These are phyloP conservation scores for Eubucco bourcierii DNA, from an alignment of 2,113 vertebrate species.

Conservation along the genomic window DNA sequence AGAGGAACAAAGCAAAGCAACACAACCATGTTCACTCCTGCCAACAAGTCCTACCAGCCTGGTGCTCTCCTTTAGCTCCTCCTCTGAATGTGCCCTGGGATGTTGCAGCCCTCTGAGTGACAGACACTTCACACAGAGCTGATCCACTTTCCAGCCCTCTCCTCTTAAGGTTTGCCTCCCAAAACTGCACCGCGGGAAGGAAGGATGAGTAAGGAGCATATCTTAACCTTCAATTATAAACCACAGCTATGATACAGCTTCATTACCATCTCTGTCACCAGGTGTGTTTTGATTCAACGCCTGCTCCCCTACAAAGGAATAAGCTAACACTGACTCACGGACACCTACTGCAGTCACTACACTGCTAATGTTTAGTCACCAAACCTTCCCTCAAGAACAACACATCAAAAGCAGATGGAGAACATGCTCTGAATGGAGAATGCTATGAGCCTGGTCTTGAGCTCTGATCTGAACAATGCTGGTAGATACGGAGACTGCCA, in stretches of 20 bases:
- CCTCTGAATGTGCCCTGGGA: fast-evolving
- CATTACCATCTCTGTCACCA: background rate
- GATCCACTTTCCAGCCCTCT: background rate
- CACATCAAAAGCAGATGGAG: background rate
- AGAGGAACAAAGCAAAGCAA: background rate
- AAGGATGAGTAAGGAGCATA: background rate
- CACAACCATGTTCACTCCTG: background rate
- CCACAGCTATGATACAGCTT: background rate
- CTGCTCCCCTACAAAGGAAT: background rate
- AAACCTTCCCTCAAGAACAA: background rate
- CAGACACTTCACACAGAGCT: background rate
- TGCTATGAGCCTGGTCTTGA: background rate
- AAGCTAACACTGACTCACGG: background rate
- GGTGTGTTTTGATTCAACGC: background rate
- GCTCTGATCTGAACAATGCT: background rate
- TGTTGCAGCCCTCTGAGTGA: background rate
- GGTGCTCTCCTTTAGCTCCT: background rate
- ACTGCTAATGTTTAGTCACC: background rate
- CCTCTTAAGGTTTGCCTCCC: background rate
- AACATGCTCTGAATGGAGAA: background rate
- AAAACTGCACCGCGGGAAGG: background rate
- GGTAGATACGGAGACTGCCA: background rate
- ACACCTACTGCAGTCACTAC: background rate
- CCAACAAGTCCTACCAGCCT: background rate
- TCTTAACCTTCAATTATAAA: background rate